Evolutionary conservation across 2,113 vertebrate species (phyloP).

Genomic region (Hippocampus guttulatus): DNA sequence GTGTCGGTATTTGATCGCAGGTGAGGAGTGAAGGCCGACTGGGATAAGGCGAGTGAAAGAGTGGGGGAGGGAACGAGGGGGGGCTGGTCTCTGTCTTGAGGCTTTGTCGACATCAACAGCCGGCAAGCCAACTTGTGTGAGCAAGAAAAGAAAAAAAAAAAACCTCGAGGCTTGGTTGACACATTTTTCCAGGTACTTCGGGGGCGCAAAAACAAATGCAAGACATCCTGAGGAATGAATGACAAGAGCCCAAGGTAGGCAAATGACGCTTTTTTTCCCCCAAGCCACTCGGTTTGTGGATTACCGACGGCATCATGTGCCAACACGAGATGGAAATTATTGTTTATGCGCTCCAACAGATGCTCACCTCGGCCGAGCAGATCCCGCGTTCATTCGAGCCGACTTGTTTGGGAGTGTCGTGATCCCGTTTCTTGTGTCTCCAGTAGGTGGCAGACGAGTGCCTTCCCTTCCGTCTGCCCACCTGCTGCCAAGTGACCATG

Average conservation of each 20-base stretch:
- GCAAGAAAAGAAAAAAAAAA: constrained; percentile 30
- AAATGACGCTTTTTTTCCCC: too few relatives aligned
- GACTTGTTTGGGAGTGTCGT: too few relatives aligned
- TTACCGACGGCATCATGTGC: neutral
- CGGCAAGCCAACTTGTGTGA: constrained; percentile 35
- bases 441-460: too few relatives aligned
- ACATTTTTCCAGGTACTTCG: constrained; percentile 32
- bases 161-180: constrained; percentile 39
- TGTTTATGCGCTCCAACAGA: neutral
- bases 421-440: too few relatives aligned
- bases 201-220: constrained; percentile 9
- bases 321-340: neutral
- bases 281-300: too few relatives aligned
- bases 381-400: neutral
- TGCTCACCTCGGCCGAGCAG: neutral
- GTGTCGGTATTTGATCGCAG: constrained; percentile 39
- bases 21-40: constrained; percentile 40
- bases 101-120: constrained; percentile 29
- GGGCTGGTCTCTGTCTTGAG: constrained; percentile 19
- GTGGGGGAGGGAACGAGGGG: neutral
- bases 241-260: neutral
- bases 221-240: neutral
- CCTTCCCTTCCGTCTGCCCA: too few relatives aligned
- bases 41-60: constrained; percentile 6
- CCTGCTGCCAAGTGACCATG: too few relatives aligned